phyloP scores from a whole-genome alignment of 2,113 vertebrate species.

The Spea multiplicata region DNA sequence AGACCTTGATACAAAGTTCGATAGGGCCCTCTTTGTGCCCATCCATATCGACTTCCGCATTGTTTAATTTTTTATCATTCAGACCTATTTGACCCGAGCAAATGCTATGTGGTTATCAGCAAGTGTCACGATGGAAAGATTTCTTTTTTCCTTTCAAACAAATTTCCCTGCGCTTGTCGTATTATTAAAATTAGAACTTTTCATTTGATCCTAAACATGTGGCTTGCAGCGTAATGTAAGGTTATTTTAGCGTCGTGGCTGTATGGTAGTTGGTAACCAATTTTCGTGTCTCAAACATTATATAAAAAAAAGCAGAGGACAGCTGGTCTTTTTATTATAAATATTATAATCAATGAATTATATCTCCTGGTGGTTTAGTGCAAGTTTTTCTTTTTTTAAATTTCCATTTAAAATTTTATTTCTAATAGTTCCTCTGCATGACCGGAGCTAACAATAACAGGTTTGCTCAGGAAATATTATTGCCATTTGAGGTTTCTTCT shows the following conservation, averaged over 20 bases:
- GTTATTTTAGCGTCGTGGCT: neutral
- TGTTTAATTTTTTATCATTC: slow-evolving; percentile 33
- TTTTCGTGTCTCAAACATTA: slow-evolving; percentile 5
- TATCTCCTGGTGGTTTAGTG: slow-evolving; percentile 49
- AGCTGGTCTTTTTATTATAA: slow-evolving; percentile 48
- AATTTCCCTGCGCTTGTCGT: neutral
- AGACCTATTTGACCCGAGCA: neutral
- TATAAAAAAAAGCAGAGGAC: slow-evolving; percentile 24
- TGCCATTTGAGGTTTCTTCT: slow-evolving; percentile 58
- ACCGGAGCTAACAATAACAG: slow-evolving; percentile 54
- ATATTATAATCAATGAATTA: slow-evolving; percentile 51
- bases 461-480: slow-evolving; percentile 56
- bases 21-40: neutral
- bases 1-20: slow-evolving; percentile 21
- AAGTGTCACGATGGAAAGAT: slow-evolving; percentile 5
- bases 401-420: slow-evolving; percentile 59
- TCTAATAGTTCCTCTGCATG: slow-evolving; percentile 52
- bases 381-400: slow-evolving; percentile 49
- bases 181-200: neutral
- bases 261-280: neutral
- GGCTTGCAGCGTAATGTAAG: neutral
- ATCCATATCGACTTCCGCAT: neutral
- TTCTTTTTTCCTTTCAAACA: neutral
- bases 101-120: slow-evolving; percentile 10
- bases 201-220: neutral